Percentiles rank a stretch among this genome's conserved stretches.
Conservation (phyloP, 2,888 invertebrate genomes). For the Clitarchus hookeri region DNA sequence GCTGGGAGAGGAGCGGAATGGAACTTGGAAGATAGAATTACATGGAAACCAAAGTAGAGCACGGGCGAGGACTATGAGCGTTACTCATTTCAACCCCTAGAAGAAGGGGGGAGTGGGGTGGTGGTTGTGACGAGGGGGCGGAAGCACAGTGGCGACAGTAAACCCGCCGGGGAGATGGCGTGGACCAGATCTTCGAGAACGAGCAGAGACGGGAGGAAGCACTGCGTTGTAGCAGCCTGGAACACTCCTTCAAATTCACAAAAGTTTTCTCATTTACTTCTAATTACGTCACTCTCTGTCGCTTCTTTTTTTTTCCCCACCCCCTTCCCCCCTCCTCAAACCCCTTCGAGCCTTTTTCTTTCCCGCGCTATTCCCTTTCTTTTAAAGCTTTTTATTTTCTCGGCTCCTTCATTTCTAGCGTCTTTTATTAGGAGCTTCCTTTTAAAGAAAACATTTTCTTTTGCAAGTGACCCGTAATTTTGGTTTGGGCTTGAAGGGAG, state of each 20-base stretch:
- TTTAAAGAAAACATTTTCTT: conserved; percentile 14
- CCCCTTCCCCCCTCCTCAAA: too few species aligned
- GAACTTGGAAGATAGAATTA: conserved; percentile 10
- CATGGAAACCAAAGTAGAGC: conserved; percentile 12
- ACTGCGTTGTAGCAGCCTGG: background rate
- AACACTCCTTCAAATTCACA: conserved; percentile 28
- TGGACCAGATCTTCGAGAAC: background rate
- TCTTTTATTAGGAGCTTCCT: background rate
- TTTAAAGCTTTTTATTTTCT: conserved; percentile 18
- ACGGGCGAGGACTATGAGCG: background rate
- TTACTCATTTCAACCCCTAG: conserved; percentile 8
- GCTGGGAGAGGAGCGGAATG: background rate
- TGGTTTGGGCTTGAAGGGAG: background rate
- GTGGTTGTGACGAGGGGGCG: background rate
- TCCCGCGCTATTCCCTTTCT: background rate
- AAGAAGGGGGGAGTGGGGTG: background rate
- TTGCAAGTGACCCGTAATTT: background rate
- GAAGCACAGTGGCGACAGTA: background rate
- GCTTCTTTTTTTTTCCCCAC: conserved; percentile 22
- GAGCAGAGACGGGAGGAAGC: background rate
- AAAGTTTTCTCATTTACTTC: conserved; percentile 33
- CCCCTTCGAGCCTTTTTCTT: background rate
- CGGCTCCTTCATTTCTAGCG: conserved; percentile 11
- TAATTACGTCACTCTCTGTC: conserved; percentile 31
- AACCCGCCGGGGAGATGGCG: background rate